Evolutionary conservation across 2,888 invertebrate species (phyloP).

Genomic region (Lepidonotus clava): DNA sequence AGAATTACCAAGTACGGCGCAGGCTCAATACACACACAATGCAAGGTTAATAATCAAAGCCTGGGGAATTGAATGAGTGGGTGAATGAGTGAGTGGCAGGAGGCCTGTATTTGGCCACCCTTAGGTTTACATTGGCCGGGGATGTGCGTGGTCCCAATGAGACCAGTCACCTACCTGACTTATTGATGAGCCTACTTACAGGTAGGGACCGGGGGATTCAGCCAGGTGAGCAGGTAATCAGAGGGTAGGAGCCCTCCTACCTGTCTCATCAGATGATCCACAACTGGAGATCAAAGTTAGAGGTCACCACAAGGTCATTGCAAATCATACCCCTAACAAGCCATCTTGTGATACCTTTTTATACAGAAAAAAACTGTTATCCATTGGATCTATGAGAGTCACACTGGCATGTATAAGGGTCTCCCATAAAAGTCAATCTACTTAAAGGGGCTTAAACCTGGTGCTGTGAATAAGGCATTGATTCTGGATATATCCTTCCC

Average conservation of each 20-base stretch:
- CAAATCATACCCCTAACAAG: not conserved
- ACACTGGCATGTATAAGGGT: no score
- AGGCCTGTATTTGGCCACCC: not conserved
- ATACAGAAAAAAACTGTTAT: not conserved
- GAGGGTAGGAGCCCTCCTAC: not conserved
- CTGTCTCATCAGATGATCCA: conserved; percentile 1
- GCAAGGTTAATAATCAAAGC: no score
- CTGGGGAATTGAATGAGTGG: not conserved
- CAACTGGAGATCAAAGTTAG: not conserved
- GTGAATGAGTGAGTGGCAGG: not conserved
- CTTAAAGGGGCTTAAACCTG: no score
- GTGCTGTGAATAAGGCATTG: no score
- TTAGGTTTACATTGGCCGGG: not conserved
- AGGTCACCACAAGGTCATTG: not conserved
- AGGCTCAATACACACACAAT: no score
- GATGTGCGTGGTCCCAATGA: not conserved
- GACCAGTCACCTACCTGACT: not conserved
- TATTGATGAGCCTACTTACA: not conserved
- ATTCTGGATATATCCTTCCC: no score
- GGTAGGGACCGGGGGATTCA: not conserved
- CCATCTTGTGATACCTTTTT: not conserved
- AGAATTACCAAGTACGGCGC: no score
- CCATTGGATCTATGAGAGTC: no score
- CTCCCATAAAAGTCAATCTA: no score
- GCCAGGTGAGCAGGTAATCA: not conserved